A percentile compares a stretch with the other conserved stretches of the same genome.
Conservation (phyloP, 2,113 vertebrate species). For the Hassar affinis region DNA sequence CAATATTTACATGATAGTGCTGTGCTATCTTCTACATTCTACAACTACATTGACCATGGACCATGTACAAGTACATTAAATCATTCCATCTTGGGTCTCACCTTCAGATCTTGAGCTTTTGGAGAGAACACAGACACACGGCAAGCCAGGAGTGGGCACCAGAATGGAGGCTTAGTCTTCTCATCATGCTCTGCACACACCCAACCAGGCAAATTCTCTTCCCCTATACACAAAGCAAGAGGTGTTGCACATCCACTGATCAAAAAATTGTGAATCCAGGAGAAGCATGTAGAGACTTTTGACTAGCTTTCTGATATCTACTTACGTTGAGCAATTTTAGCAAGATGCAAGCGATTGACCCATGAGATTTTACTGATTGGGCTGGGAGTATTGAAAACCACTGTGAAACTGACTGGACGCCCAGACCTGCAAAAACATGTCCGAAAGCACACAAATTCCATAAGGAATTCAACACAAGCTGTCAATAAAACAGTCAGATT, state of each 20-base stretch:
- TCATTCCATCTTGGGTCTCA: conserved; percentile 32
- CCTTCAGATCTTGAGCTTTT: conserved; percentile 70
- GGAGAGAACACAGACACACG: conserved; percentile 75
- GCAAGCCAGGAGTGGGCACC: conserved; percentile 81
- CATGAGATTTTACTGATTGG: conserved; percentile 87
- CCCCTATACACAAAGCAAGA: conserved; percentile 64
- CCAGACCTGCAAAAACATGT: conserved; percentile 71
- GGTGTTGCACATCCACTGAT: not conserved
- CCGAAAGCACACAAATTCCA: conserved; percentile 31
- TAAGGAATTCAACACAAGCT: conserved; percentile 13
- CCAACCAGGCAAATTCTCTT: conserved; percentile 87
- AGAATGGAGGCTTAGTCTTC: conserved; percentile 79
- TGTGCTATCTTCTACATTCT: not conserved
- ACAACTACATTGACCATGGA: not conserved
- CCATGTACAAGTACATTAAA: not conserved
- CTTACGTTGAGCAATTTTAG: conserved; percentile 83
- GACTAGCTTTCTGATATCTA: conserved; percentile 39
- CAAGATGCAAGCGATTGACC: conserved; percentile 85
- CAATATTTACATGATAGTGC: not conserved
- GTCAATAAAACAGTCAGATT: conserved; percentile 17
- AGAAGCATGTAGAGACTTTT: conserved; percentile 6
- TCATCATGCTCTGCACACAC: conserved; percentile 80
- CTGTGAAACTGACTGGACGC: conserved; percentile 85
- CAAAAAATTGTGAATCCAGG: not conserved
- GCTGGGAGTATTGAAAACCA: conserved; percentile 85